These are phyloP conservation scores for Ischnus inquisitorius DNA, from an alignment of 2,888 invertebrate genomes.

Conservation along the genomic window DNA sequence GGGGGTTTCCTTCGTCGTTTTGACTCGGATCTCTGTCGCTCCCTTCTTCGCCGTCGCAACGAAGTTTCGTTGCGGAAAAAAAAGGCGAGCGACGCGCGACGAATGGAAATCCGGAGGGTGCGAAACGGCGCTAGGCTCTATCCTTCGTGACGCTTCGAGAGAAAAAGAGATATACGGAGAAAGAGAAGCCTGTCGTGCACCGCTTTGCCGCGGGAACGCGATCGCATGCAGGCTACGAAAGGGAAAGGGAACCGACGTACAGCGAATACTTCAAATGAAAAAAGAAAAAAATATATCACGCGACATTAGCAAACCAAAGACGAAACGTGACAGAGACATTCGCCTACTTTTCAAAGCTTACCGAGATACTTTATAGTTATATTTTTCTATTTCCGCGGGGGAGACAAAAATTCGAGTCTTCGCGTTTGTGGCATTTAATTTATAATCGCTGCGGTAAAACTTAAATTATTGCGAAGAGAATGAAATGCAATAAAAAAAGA, in stretches of 20 bases:
- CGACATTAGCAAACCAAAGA: constrained; percentile 42
- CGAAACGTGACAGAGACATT: constrained; percentile 40
- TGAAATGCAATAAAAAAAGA: neutral
- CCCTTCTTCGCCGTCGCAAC: constrained; percentile 39
- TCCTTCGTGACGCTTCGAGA: constrained; percentile 9
- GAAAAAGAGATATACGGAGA: constrained; percentile 1
- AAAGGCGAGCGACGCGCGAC: constrained; percentile 54
- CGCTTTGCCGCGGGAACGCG: constrained; percentile 1
- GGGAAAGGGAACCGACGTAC: constrained; percentile 32
- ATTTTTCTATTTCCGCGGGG: neutral
- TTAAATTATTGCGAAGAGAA: neutral
- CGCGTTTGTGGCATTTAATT: neutral
- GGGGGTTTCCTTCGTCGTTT: neutral
- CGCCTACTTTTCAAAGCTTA: constrained; percentile 25
- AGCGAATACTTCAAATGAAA: constrained; percentile 15
- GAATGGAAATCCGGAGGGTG: constrained; percentile 67
- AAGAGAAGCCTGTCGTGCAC: neutral
- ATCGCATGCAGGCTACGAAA: constrained; percentile 21
- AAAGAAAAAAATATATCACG: constrained; percentile 14
- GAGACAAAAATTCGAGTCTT: neutral
- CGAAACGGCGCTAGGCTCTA: constrained; percentile 39
- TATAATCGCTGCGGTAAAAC: neutral
- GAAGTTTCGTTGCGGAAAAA: constrained; percentile 57
- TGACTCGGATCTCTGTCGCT: neutral
- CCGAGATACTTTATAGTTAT: neutral